These are phyloP conservation scores for Agelastica alni DNA, from an alignment of 2,888 invertebrate genomes.

Conservation along the genomic window DNA sequence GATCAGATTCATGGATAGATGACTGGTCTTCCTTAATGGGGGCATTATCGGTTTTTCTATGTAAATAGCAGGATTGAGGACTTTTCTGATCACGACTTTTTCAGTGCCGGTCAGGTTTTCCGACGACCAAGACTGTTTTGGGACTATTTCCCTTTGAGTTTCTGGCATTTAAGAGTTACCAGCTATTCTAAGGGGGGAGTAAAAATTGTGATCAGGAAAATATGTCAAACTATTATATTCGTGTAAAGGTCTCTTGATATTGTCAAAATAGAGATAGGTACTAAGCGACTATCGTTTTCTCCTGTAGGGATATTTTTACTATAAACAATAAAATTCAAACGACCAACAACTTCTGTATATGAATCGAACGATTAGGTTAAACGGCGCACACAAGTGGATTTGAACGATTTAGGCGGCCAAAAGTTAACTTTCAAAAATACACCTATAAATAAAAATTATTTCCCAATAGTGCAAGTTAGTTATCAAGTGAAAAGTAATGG, in stretches of 20 bases:
- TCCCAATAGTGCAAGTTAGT: too few species aligned
- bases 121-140: slow-evolving; percentile 25
- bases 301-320: too few species aligned
- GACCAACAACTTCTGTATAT: too few species aligned
- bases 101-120: slow-evolving; percentile 23
- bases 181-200: too few species aligned
- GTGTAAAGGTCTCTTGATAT: neutral
- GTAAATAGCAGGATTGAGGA: slow-evolving; percentile 66
- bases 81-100: slow-evolving; percentile 51
- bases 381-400: too few species aligned
- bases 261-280: slow-evolving; percentile 1
- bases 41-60: slow-evolving; percentile 57
- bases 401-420: too few species aligned
- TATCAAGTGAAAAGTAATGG: too few species aligned
- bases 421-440: too few species aligned
- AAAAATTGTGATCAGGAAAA: slow-evolving; percentile 12
- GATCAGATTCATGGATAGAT: slow-evolving; percentile 28
- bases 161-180: slow-evolving; percentile 19
- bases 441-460: too few species aligned
- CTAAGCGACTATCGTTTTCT: too few species aligned
- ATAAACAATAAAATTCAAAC: too few species aligned
- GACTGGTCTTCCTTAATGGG: slow-evolving; percentile 40
- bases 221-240: slow-evolving; percentile 6
- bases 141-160: slow-evolving; percentile 3
- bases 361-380: too few species aligned